These are phyloP conservation scores for Coturnix japonica DNA, from an alignment of 2,113 vertebrate species.

Conservation along the genomic window DNA sequence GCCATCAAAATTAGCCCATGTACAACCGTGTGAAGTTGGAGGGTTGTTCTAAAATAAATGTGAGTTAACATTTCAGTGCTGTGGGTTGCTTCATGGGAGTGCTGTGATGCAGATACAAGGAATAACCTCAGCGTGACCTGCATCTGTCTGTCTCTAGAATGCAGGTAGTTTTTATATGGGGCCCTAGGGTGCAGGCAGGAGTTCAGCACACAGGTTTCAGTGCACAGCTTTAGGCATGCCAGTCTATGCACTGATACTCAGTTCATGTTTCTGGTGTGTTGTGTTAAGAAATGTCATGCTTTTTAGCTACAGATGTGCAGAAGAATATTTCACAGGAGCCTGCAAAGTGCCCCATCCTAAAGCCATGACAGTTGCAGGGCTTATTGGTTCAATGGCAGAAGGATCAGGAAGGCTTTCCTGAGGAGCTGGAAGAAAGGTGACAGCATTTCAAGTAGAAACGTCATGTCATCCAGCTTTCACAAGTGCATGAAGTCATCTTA, in stretches of 20 bases:
- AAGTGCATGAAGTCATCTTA: neutral
- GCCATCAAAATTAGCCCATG: neutral
- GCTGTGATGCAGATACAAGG: fast-evolving
- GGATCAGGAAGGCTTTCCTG: neutral
- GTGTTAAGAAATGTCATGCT: neutral
- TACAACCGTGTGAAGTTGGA: fast-evolving
- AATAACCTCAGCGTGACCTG: neutral
- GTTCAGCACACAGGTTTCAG: neutral
- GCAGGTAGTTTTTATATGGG: neutral
- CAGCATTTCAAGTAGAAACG: neutral
- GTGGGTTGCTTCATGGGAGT: neutral
- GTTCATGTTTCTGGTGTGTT: neutral
- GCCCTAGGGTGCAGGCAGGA: neutral
- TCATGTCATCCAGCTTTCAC: neutral
- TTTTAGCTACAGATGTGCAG: fast-evolving
- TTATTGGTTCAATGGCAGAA: neutral
- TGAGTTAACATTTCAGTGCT: fast-evolving
- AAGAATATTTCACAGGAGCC: neutral
- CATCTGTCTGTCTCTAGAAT: neutral
- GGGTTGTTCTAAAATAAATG: fast-evolving
- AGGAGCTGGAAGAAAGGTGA: neutral
- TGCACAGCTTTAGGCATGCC: neutral
- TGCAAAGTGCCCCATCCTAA: neutral
- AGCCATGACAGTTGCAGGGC: neutral
- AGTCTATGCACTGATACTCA: neutral